Percentiles rank a stretch among this genome's conserved stretches.
phyloP scores from a whole-genome alignment of 2,113 vertebrate genomes.

The Corvus cornix region DNA sequence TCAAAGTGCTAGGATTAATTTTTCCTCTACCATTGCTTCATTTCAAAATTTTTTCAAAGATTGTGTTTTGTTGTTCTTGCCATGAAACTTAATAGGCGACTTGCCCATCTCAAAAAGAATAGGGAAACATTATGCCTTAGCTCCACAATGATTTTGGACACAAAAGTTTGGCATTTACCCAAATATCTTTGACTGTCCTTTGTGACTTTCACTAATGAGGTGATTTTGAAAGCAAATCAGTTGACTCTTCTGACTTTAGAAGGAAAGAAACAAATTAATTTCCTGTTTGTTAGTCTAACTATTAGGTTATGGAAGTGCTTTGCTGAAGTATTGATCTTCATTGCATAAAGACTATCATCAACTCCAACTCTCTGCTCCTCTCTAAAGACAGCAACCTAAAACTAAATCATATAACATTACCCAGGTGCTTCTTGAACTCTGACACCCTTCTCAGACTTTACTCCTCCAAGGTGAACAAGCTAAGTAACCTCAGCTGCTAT shows the following conservation, averaged over 20 bases:
- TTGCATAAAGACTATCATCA: neutral
- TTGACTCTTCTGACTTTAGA: neutral
- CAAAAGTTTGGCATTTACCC: neutral
- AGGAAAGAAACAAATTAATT: neutral
- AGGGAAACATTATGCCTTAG: neutral
- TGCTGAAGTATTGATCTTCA: neutral
- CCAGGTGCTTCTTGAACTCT: neutral
- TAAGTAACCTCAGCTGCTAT: neutral
- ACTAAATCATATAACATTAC: neutral
- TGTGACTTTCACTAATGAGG: neutral
- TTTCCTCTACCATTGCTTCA: constrained; percentile 5
- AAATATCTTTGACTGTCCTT: neutral
- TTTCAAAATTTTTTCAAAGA: constrained; percentile 47
- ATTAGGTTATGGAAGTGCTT: neutral
- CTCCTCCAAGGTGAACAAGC: neutral
- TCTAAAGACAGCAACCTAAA: neutral
- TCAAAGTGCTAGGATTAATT: constrained; percentile 16
- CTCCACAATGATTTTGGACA: neutral
- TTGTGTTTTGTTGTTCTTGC: neutral
- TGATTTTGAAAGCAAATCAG: neutral
- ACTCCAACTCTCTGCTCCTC: neutral
- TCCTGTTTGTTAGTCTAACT: neutral
- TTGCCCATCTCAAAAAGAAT: neutral
- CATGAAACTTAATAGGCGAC: neutral
- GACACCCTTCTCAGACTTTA: neutral